Conservation (phyloP, 2,888 invertebrate species). For the Phrixothrix hirtus region DNA sequence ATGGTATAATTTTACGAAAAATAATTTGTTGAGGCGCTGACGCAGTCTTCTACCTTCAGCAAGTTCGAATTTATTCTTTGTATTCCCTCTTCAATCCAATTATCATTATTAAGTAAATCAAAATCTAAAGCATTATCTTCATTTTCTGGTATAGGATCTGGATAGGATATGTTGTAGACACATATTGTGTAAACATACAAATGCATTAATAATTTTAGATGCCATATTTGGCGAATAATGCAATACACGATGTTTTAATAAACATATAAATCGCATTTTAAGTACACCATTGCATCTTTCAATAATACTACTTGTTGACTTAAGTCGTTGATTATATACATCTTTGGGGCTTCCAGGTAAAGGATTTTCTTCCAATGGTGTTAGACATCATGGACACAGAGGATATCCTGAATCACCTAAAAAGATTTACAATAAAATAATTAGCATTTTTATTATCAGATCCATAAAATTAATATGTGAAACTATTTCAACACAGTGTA, state of each 20-base stretch:
- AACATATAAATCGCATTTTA: constrained; percentile 33
- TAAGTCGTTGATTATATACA: constrained; percentile 29
- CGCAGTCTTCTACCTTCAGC: too few species aligned
- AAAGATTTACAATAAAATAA: not conserved
- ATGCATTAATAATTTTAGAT: constrained; percentile 31
- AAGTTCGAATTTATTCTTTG: too few species aligned
- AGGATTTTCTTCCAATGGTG: constrained; percentile 18
- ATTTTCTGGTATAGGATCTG: too few species aligned
- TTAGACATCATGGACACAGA: constrained; percentile 25
- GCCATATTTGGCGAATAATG: constrained; percentile 31
- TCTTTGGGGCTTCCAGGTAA: constrained; percentile 16
- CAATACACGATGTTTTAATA: constrained; percentile 32
- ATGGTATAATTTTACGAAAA: too few species aligned
- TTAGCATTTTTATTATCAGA: too few species aligned
- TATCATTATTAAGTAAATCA: too few species aligned
- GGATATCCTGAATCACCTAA: constrained; percentile 35
- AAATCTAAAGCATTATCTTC: too few species aligned
- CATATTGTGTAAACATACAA: constrained; percentile 14
- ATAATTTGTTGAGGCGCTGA: too few species aligned
- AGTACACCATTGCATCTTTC: constrained; percentile 33
- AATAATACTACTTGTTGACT: constrained; percentile 17
- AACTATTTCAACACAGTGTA: not conserved
- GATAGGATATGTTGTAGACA: too few species aligned
- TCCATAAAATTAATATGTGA: too few species aligned
- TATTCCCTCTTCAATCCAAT: too few species aligned